A percentile compares a stretch with the other conserved stretches of the same genome.
These are phyloP conservation scores for Eilema depressum DNA, from an alignment of 2,888 invertebrate genomes.

Conservation along the genomic window DNA sequence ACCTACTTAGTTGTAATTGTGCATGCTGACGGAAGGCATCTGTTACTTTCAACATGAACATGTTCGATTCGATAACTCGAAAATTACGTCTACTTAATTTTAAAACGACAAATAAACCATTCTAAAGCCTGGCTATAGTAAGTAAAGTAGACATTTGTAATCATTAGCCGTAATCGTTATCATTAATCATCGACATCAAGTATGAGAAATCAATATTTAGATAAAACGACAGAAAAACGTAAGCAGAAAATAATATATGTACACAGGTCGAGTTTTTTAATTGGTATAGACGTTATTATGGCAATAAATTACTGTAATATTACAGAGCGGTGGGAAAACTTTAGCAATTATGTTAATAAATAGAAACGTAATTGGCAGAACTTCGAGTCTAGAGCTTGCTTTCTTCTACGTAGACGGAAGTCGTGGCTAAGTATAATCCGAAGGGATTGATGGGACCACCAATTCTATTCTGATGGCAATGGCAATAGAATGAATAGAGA, in stretches of 20 bases:
- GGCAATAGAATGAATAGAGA: too few species aligned
- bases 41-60: conserved; percentile 19
- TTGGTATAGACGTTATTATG: conserved; percentile 31
- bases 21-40: conserved; percentile 22
- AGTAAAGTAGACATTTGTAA: conserved; percentile 26
- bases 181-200: conserved; percentile 36
- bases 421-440: neutral
- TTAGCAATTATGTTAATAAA: conserved; percentile 21
- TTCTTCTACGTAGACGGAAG: neutral
- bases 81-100: conserved; percentile 22
- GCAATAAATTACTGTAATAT: conserved; percentile 41
- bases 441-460: neutral
- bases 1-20: neutral
- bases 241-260: conserved; percentile 35
- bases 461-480: too few species aligned
- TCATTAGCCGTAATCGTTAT: conserved; percentile 27
- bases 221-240: conserved; percentile 37
- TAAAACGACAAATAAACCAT: neutral
- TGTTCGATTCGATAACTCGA: conserved; percentile 13
- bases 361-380: conserved; percentile 7
- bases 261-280: conserved; percentile 32
- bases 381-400: neutral
- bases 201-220: conserved; percentile 46
- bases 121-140: conserved; percentile 21
- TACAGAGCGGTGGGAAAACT: conserved; percentile 20